Base-by-base conservation (phyloP, 2,113 vertebrate genomes). In the Urocynchramus pylzowi region DNA sequence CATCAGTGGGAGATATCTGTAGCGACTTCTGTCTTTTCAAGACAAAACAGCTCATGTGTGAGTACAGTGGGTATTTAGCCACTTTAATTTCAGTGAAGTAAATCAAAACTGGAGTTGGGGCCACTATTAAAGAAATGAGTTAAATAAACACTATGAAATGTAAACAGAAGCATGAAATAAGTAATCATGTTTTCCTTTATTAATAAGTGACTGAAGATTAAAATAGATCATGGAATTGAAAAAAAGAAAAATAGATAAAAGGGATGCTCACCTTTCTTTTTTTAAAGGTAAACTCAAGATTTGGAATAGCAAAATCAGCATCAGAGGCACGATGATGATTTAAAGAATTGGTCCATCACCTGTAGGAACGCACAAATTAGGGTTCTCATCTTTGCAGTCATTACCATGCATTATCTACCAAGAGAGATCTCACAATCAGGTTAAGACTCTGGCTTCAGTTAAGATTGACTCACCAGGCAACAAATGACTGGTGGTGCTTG, bases 231-330 rank as follows among this genome's bases (percentile, higher is more conserved):
- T 33, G 9, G 6, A 35, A 42, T 11, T 39, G 3, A 42, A 85
- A 49, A 4, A 26, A 54, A 20, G 12, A 64, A 84, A 74, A 87
- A n/a, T 5, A 39, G 2, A 37, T 28, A 22, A 50, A 63, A 37
- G 4, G 17, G 1, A 47, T 2, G 6, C 6, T 14, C 3, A 1
- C 1, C 1, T 6, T 31, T 71, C 28, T 49, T 76, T 56, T 33
- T 44, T 76, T 57, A 69, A 76, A 49, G 14, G 1, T 49, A 56
- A 68, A 35, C 19, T 33, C 0, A 4, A 67, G 10, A 49, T 31
- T 74, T 47, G 22, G 16, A 4, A 19, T 45, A 35, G 47, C 20
- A 37, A 33, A 67, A 27, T 53, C 18, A 37, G 33, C 41, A 57
- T 28, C 47, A 68, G 11, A 9, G 3, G 3, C 16, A 71, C 0